Conservation (phyloP, 2,113 vertebrate species). For the Tupaia tana region DNA sequence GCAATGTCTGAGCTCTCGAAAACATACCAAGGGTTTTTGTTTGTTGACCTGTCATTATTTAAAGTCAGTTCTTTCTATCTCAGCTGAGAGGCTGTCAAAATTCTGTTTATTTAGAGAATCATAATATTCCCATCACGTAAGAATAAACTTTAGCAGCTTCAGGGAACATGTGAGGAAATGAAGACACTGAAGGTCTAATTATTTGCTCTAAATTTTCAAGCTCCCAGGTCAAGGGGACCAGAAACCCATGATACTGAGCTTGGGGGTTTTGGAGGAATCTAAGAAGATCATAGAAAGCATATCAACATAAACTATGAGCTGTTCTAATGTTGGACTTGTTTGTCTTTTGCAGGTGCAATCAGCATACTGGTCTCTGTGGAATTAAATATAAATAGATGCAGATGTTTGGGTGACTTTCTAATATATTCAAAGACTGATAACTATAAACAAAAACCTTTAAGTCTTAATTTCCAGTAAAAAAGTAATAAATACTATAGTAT, state of each 20-base stretch:
- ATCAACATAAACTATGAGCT: neutral
- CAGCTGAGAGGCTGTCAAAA: neutral
- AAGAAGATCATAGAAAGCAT: rapidly evolving
- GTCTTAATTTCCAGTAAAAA: neutral
- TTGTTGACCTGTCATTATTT: neutral
- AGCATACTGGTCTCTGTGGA: neutral
- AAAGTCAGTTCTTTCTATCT: neutral
- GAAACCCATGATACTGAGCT: rapidly evolving
- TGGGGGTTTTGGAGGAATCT: no score
- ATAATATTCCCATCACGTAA: neutral
- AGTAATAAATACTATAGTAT: neutral
- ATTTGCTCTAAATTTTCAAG: neutral
- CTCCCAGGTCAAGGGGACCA: neutral
- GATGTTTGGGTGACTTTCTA: neutral
- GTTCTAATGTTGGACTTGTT: rapidly evolving
- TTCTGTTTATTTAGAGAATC: neutral
- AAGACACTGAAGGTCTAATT: neutral
- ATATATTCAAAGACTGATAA: neutral
- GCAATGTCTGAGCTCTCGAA: neutral
- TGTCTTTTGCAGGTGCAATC: neutral
- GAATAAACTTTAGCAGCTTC: neutral
- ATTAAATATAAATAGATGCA: neutral
- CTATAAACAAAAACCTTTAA: neutral
- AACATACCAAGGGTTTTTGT: neutral
- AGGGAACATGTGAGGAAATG: neutral